Evolutionary conservation across 2,113 vertebrate genomes (phyloP), one percentile per base, ranked within the genome.

Genomic region (Capricornis sumatraensis): DNA sequence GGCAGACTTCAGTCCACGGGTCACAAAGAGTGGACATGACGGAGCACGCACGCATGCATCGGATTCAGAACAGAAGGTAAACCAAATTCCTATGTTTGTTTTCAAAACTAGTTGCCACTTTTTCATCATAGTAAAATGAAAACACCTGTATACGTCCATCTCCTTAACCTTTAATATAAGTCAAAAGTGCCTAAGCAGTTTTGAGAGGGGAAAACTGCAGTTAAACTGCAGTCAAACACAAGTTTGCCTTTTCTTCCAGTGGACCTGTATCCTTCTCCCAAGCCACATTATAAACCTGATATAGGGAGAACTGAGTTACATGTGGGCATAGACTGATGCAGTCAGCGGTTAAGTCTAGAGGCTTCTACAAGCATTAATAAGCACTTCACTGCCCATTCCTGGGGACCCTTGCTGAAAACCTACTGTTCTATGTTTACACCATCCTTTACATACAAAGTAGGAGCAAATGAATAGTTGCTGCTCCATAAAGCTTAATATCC

Each of bases 381-480:
- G 85, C 87, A 58, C 79, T 47, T 96, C 91, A 33, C 27, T 67
- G 79, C 64, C 95, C 71, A 45, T 91, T 82, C 94, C 60, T 55
- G 52, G 53, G 43, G 87, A 60, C n/a, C 33, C 82, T n/a, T 92
- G 62, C 71, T 97, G 92, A 91, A 97, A 97, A 91, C 9, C 30
- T 14, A 83, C 57, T 85, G 64, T 55, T 78, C 60, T 0, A 0
- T 62, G 1, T 94, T 89, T 96, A 55, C 85, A 94, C 88, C 96
- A 40, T 21, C 33, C 60, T 98, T 97, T 98, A 92, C 96, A 89
- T 91, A 94, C 64, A 89, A 98, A 98, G 91, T 94, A 92, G 40
- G 93, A 83, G 45, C 9, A 94, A 97, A 96, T 91, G n/a, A 92
- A 43, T 47, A 97, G 53, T 96, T 97, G 64, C 89, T 98, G 89